Evolutionary conservation across 1,140 invertebrate species (phyloP).

Genomic region (Cecropterus lyciades): DNA sequence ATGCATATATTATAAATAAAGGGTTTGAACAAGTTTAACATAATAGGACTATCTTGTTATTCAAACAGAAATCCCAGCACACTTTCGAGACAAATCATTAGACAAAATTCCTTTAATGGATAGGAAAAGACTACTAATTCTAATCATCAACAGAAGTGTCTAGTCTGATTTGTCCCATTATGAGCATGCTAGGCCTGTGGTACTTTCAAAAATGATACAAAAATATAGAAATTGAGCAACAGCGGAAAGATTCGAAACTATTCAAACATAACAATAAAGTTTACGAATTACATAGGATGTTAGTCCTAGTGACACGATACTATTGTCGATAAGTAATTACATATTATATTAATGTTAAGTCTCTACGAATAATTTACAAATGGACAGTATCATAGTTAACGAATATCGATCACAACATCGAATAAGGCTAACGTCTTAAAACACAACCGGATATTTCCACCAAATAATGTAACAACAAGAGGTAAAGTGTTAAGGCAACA

Average conservation of each 20-base stretch:
- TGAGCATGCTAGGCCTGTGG: not conserved
- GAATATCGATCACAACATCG: conserved; percentile 43
- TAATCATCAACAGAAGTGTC: too few relatives aligned
- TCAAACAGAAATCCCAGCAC: too few relatives aligned
- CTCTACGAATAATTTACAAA: conserved; percentile 27
- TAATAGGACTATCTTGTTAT: too few relatives aligned
- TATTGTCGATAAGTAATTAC: conserved; percentile 20
- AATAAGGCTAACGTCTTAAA: conserved; percentile 42
- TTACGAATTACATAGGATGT: not conserved
- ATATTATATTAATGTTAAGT: conserved; percentile 6
- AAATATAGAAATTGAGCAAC: not conserved
- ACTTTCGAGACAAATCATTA: too few relatives aligned
- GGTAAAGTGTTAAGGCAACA: conserved; percentile 47
- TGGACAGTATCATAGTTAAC: conserved; percentile 38
- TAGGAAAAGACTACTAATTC: too few relatives aligned
- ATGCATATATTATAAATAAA: not conserved
- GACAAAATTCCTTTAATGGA: too few relatives aligned
- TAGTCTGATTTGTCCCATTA: too few relatives aligned
- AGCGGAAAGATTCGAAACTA: not conserved
- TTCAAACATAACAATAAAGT: conserved; percentile 1
- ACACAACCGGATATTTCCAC: conserved; percentile 45
- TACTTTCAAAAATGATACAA: not conserved
- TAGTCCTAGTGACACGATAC: conserved; percentile 14
- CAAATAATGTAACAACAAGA: conserved; percentile 19
- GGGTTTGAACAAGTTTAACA: not conserved